Base-by-base conservation (phyloP, 23 tunicate genomes). In the Halocynthia aurantium region DNA sequence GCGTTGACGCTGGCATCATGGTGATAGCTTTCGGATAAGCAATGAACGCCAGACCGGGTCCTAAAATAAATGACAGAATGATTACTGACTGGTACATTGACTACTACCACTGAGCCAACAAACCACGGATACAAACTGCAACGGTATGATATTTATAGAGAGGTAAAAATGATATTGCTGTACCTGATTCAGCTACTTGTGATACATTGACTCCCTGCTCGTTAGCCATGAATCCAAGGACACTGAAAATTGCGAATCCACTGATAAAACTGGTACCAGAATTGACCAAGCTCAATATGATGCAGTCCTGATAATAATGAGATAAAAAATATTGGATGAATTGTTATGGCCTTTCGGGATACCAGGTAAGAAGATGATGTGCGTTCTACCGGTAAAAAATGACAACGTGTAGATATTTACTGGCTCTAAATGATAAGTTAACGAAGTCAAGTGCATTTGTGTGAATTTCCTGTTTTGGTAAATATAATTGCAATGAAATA, bases 31-130 rank as follows among this genome's bases (percentile, higher is more conserved):
- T 89, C 5, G 99, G 99, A 72, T 96, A 96, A 22, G 97, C 96
- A n/a, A 96, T 96, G 65, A 96, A 96, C 17, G 99, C 99, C 58
- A 96, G 63, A 18, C 99, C 99, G 40, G 99, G 99, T 7, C 99
- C 99, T 86, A 58, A 55, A 79, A 74, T 18, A 50, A 10, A 10
- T 53, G 5, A 6, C 5, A 40, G 4, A 31, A 31, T 31, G 4
- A 31, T 0, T 31, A 4, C 1, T 31, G n/a, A n/a, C n/a, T n/a
- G n/a, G 44, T 31, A 31, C 44, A 31, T 1, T 31, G 44, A 31
- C 1, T 31, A 31, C 44, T 31, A 4, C 44, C 44, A 31, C 44
- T 31, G 44, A 31, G 44, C 44, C 44, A 31, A 31, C 44, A 31
- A 31, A 31, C 44, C 44, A 58, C 63, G 63, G 63, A 4, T 1